phyloP scores from a whole-genome alignment of 2,888 invertebrate species.

The Strigamia crassipes region DNA sequence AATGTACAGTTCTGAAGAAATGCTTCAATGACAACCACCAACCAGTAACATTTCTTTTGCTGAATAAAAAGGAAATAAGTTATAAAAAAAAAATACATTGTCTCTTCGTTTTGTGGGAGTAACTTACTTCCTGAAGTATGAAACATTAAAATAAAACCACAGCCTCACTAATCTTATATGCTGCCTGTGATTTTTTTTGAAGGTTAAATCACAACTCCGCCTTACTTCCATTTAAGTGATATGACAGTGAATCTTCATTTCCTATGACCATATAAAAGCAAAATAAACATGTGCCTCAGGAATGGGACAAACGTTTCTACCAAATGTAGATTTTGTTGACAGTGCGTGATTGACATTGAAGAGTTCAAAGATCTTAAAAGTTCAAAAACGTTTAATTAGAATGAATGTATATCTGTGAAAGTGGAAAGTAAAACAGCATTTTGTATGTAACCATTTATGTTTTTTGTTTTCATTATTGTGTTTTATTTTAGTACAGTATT shows the following conservation, averaged over 20 bases:
- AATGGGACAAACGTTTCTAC: not conserved
- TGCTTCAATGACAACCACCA: conserved; percentile 19
- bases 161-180: conserved; percentile 26
- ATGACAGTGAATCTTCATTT: conserved; percentile 18
- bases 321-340: conserved; percentile 19
- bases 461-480: not conserved
- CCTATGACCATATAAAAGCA: not conserved
- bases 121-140: conserved; percentile 18
- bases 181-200: conserved; percentile 8
- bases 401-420: not conserved
- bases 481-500: not conserved
- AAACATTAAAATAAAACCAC: not conserved
- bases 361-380: not conserved
- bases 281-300: not conserved
- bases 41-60: not conserved
- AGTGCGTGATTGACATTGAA: conserved; percentile 12
- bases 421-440: not conserved
- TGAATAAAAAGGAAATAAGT: not conserved
- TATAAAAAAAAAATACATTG: not conserved
- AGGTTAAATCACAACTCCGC: conserved; percentile 32
- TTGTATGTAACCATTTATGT: not conserved
- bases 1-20: not conserved
- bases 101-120: not conserved
- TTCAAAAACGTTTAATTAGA: not conserved
- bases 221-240: conserved; percentile 23